Evolutionary conservation across 2,888 invertebrate genomes (phyloP).

Genomic region (Agrotis segetum): DNA sequence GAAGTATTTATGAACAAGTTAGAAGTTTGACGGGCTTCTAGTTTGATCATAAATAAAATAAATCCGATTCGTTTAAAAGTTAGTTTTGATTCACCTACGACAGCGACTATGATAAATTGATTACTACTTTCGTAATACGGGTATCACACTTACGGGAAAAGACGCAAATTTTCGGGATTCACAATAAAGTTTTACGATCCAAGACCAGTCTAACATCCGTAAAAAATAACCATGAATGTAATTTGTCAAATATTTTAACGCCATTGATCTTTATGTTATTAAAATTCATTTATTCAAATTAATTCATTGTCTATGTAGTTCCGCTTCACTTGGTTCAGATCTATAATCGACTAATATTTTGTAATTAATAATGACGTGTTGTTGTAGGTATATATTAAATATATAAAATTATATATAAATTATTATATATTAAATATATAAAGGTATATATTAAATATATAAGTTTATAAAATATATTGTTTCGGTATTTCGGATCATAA

Average conservation of each 20-base stretch:
- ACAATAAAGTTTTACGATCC: neutral
- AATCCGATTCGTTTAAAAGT: too few species aligned
- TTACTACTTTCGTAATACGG: too few species aligned
- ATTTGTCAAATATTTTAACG: conserved; percentile 32
- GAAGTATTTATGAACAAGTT: neutral
- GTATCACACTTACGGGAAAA: too few species aligned
- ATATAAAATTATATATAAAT: too few species aligned
- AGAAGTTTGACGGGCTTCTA: neutral
- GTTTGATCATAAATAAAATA: neutral
- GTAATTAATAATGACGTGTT: neutral
- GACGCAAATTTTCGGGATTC: too few species aligned
- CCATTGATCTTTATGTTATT: conserved; percentile 36
- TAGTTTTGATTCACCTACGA: neutral
- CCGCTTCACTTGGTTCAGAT: conserved; percentile 28
- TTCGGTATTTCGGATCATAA: neutral
- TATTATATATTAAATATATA: too few species aligned
- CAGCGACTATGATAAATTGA: too few species aligned
- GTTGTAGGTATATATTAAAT: too few species aligned
- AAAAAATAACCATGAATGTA: conserved; percentile 2
- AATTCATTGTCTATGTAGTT: conserved; percentile 29
- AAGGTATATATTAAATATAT: too few species aligned
- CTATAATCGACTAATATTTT: conserved; percentile 5
- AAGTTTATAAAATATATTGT: too few species aligned
- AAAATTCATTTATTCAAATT: conserved; percentile 48
- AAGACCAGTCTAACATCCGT: neutral